phyloP scores from a whole-genome alignment of 2,113 vertebrate species.

The Microcebus griseorufus region DNA sequence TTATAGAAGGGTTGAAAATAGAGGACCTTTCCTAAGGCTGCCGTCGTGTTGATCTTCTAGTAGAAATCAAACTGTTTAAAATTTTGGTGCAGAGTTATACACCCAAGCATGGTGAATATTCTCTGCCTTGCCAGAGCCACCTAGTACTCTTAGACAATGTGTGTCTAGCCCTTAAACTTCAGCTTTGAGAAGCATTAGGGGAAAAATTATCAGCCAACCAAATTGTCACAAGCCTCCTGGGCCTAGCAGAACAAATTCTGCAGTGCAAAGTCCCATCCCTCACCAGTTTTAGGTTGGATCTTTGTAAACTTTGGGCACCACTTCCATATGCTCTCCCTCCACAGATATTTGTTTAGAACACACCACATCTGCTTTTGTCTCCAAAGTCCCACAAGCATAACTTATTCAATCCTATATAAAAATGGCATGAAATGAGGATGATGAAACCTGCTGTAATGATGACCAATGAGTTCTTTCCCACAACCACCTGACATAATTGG shows the following conservation, averaged over 20 bases:
- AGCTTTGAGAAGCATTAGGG: not conserved
- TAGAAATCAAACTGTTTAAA: not conserved
- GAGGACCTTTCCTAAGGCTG: not conserved
- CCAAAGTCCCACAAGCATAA: conserved; percentile 7
- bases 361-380: conserved; percentile 56
- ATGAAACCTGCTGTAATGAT: conserved; percentile 24
- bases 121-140: not conserved
- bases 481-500: not conserved
- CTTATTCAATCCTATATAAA: conserved; percentile 53
- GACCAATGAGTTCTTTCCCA: conserved; percentile 15
- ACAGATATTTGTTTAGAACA: conserved; percentile 44
- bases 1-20: not conserved
- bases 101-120: not conserved
- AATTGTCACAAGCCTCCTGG: not conserved
- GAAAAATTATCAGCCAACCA: not conserved
- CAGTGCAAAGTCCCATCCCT: not conserved
- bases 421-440: conserved; percentile 41
- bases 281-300: not conserved
- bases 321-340: conserved; percentile 29
- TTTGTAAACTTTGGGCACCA: conserved; percentile 6
- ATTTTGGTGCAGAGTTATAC: not conserved
- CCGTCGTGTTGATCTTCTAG: not conserved
- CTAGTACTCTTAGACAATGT: not conserved
- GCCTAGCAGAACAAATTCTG: not conserved
- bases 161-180: not conserved